Conservation (phyloP, 2,888 invertebrate genomes). For the Tuta absoluta region DNA sequence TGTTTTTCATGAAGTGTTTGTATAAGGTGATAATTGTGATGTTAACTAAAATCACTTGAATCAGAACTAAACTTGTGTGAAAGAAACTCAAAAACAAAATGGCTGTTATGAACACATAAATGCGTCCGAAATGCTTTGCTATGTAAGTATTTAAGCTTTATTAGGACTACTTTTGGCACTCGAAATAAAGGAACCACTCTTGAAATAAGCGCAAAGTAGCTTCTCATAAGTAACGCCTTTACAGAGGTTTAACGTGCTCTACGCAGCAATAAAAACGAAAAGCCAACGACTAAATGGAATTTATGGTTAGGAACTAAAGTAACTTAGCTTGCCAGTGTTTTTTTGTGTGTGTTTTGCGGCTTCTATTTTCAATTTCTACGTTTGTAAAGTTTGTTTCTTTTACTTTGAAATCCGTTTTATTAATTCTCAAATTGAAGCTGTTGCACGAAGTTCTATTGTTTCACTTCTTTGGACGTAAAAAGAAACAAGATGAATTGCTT, state of each 20-base stretch:
- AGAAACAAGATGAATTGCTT: too few relatives aligned
- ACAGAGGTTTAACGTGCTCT: conserved; percentile 1
- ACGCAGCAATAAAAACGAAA: neutral
- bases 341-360: too few relatives aligned
- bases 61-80: neutral
- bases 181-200: neutral
- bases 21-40: neutral
- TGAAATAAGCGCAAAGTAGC: conserved; percentile 1
- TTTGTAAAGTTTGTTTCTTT: neutral
- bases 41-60: neutral
- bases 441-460: too few relatives aligned
- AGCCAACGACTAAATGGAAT: conserved; percentile 3
- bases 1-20: neutral
- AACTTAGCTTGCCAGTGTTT: conserved; percentile 4
- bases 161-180: neutral
- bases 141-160: conserved; percentile 58
- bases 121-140: conserved; percentile 68
- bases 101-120: conserved; percentile 43
- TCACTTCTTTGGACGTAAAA: too few relatives aligned
- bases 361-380: neutral
- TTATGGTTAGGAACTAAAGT: neutral
- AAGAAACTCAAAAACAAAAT: conserved; percentile 28
- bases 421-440: neutral
- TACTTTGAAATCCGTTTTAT: neutral
- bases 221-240: conserved; percentile 9